Percentiles rank a stretch among this genome's conserved stretches.
Evolutionary conservation across 2,888 invertebrate species (phyloP).

Genomic region (Hecatera dysodea): DNA sequence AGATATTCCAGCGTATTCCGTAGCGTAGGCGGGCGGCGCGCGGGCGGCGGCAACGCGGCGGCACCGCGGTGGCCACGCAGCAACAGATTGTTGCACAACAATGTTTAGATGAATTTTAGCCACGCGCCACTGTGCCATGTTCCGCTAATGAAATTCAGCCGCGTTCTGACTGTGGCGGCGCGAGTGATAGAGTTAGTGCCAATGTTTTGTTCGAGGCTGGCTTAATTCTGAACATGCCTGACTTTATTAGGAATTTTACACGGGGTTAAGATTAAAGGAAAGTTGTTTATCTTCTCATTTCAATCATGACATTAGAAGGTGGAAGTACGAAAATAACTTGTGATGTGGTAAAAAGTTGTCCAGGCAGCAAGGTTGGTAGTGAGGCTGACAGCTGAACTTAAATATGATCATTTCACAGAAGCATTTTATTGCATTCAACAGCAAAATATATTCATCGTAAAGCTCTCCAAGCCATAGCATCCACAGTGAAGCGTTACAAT

Average conservation of each 20-base stretch:
- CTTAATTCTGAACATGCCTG: constrained; percentile 19
- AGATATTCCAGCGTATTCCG: constrained; percentile 11
- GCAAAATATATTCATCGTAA: constrained; percentile 17
- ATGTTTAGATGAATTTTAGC: constrained; percentile 64
- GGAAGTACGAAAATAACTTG: neutral
- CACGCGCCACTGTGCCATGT: constrained; percentile 48
- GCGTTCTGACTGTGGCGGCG: constrained; percentile 27
- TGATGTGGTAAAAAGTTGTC: neutral
- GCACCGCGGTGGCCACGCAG: constrained; percentile 46
- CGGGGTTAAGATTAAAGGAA: neutral
- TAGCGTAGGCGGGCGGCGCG: constrained; percentile 34
- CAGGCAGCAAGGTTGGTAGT: neutral
- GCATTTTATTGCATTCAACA: neutral
- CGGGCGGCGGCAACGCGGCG: constrained; percentile 4
- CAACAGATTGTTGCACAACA: constrained; percentile 72
- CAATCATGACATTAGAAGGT: neutral
- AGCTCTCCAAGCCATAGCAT: neutral
- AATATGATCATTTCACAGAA: neutral
- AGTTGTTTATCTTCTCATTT: constrained; percentile 1
- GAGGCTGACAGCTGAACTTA: neutral
- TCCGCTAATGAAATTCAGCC: constrained; percentile 64
- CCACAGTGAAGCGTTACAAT: constrained; percentile 29
- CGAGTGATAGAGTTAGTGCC: constrained; percentile 8
- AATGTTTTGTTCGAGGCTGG: constrained; percentile 27
- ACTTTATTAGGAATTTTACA: constrained; percentile 16